Conservation (phyloP, 2,888 invertebrate species). For the Diarsia rubi region DNA sequence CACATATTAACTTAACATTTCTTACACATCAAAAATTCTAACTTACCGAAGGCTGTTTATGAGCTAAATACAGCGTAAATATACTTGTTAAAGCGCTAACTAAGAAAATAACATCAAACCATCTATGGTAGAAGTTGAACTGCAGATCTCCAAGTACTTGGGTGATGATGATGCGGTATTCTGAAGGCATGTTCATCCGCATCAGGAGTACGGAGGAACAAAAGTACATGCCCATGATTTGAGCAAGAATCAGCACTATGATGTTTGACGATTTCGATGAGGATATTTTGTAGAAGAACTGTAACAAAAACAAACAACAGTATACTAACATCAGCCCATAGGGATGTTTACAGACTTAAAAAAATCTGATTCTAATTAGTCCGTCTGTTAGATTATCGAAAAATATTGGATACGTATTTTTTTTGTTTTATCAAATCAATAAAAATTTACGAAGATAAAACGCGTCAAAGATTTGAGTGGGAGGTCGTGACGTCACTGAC, state of each 20-base stretch:
- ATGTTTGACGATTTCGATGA: constrained; percentile 99
- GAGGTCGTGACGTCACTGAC: too few species aligned
- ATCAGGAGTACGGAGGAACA: constrained; percentile 99
- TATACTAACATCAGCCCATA: too few species aligned
- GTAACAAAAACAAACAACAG: too few species aligned
- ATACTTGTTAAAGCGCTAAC: constrained; percentile 99
- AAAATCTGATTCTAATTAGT: too few species aligned
- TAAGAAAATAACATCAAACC: constrained; percentile 99
- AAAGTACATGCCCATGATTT: constrained; percentile 99
- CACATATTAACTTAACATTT: not conserved
- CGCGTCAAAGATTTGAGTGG: too few species aligned
- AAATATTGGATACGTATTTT: too few species aligned
- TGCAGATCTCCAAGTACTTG: constrained; percentile 98
- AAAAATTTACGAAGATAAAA: too few species aligned
- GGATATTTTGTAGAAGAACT: constrained; percentile 99
- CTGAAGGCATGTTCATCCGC: constrained; percentile 99
- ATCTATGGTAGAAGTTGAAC: constrained; percentile 99
- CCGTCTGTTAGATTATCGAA: too few species aligned
- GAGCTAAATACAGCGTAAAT: constrained; percentile 98
- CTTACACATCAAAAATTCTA: constrained; percentile 67
- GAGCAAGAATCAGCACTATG: constrained; percentile 98
- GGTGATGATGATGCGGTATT: constrained; percentile 97
- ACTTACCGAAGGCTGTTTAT: constrained; percentile 94
- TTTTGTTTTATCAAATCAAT: too few species aligned
- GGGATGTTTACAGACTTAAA: too few species aligned